phyloP scores from a whole-genome alignment of 2,113 vertebrate species.

The Coregonus clupeaformis region DNA sequence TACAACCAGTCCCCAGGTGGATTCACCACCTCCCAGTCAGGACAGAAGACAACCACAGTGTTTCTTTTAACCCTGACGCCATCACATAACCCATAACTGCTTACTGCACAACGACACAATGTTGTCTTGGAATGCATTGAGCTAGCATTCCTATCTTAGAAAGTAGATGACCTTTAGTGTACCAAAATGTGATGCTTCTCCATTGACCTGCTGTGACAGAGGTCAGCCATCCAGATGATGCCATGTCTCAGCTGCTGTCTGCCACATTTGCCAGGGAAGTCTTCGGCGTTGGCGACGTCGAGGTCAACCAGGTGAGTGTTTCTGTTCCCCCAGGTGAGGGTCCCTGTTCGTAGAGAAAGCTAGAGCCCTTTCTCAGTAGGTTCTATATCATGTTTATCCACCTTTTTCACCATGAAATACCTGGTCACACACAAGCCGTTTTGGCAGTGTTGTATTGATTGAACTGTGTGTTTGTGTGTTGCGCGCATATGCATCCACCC shows the following conservation, averaged over 20 bases:
- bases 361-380: not conserved
- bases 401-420: too few relatives aligned
- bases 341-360: not conserved
- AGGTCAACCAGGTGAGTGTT: conserved; percentile 79
- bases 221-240: conserved; percentile 70
- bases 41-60: conserved; percentile 26
- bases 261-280: conserved; percentile 67
- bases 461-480: too few relatives aligned
- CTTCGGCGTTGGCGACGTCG: conserved; percentile 73
- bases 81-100: not conserved
- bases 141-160: too few relatives aligned
- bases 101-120: too few relatives aligned
- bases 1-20: not conserved
- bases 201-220: conserved; percentile 32
- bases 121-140: not conserved
- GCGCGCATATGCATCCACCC: too few relatives aligned
- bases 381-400: not conserved
- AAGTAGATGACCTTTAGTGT: too few relatives aligned
- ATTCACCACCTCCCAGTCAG: not conserved
- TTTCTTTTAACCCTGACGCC: not conserved
- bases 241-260: conserved; percentile 84
- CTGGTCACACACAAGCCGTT: too few relatives aligned
- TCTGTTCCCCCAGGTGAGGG: too few relatives aligned
- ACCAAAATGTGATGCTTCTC: not conserved
- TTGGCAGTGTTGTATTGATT: too few relatives aligned